Base-by-base conservation (phyloP, 1,140 invertebrate species). In the Leguminivora glycinivorella region DNA sequence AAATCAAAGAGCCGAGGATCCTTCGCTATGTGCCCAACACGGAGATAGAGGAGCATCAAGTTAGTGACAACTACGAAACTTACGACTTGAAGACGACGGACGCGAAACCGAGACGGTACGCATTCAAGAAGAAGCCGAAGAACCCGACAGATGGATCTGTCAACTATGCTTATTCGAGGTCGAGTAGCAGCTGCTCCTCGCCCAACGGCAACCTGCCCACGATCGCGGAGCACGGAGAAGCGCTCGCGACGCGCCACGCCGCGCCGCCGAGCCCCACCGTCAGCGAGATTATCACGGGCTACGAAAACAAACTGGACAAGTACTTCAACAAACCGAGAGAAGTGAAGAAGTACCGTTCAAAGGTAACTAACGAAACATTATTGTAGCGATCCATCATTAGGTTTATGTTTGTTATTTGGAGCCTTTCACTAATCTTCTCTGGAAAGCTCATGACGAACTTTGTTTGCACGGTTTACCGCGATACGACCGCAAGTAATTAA, bases 311-410 rank as follows among this genome's bases (percentile, higher is more conserved):
- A 70, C 78, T 91, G 10, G 88, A 90, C 68, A 91, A 89, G 77
- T 91, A 91, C 72, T 91, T 91, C 74, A 58, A 80, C 40, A 88
- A 84, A 70, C 88, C 88, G n/a, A 82, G 80, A 56, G 87, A 91
- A 58, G 73, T 83, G 26, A 87, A 87, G 73, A 76, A 80, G 22
- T 90, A 89, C 68, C 60, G 82, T 14, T 79, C 84, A 5, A 90
- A 91, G 85, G 87, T 90, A 86, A 80, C 82, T 38, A 85, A 83
- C 72, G 75, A 10, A 17, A 52, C 6, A 22, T 52, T 52, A 52
- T 52, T 22, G 6, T 52, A 22, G 47, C 17, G 40, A 43, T 26
- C 56, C 6, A 17, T 58, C 56, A 29, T 63, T 63, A 26, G 25
- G 56, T 60, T 26, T 26, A 26, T 60, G 26, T 25, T 56, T 25